Percentiles rank a stretch among this genome's conserved stretches.
Evolutionary conservation across 1,140 invertebrate species (phyloP).

Genomic region (Lordiphosa stackelbergi): DNA sequence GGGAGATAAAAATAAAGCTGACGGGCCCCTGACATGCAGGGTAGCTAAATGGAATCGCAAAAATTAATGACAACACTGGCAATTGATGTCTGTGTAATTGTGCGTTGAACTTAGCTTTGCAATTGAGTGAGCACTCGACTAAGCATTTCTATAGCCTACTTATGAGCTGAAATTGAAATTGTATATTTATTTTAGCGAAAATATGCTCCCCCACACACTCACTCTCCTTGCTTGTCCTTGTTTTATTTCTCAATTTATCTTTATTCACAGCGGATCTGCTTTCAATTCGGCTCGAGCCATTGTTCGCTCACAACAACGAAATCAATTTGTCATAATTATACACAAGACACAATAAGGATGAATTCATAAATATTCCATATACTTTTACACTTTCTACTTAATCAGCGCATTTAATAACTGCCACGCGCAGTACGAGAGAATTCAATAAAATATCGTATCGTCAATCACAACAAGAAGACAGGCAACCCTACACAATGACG

Average conservation of each 20-base stretch:
- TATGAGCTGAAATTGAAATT: too few relatives aligned
- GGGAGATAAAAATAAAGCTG: slow-evolving; percentile 35
- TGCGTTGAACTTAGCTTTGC: slow-evolving; percentile 31
- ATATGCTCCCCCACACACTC: too few relatives aligned
- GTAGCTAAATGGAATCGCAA: slow-evolving; percentile 24
- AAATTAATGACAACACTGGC: slow-evolving; percentile 40
- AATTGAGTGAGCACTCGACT: slow-evolving; percentile 21
- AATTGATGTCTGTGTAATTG: slow-evolving; percentile 38
- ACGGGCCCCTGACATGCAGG: too few relatives aligned
- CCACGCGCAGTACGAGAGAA: slow-evolving; percentile 47
- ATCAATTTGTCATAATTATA: slow-evolving; percentile 61
- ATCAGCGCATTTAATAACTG: slow-evolving; percentile 71
- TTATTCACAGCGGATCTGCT: slow-evolving; percentile 8
- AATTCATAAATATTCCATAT: slow-evolving; percentile 65
- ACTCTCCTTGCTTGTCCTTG: too few relatives aligned
- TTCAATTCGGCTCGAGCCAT: slow-evolving; percentile 17
- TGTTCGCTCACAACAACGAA: slow-evolving; percentile 38
- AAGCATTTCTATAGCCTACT: neutral
- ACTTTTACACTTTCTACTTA: slow-evolving; percentile 63
- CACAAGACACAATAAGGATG: neutral
- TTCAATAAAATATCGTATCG: slow-evolving; percentile 61
- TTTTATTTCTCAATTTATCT: slow-evolving; percentile 3
- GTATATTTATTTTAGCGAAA: too few relatives aligned
- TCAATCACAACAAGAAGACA: slow-evolving; percentile 47
- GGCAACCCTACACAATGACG: slow-evolving; percentile 19